These are phyloP conservation scores for Hypomesus transpacificus DNA, from an alignment of 2,113 vertebrate species.

Conservation along the genomic window DNA sequence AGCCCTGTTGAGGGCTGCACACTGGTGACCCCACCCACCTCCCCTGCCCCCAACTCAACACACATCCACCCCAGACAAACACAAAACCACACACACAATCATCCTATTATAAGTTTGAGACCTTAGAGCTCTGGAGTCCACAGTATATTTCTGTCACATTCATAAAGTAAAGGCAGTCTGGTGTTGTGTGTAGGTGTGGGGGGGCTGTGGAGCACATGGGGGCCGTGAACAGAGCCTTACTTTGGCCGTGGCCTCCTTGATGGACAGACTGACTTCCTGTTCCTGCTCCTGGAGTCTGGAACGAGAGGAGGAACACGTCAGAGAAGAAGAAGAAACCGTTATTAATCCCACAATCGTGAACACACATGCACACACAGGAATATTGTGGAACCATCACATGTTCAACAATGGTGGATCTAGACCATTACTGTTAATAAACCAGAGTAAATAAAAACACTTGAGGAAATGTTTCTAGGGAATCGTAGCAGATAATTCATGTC, in stretches of 20 bases:
- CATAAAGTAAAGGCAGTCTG: not conserved
- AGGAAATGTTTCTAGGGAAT: not conserved
- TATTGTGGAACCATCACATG: too few species aligned
- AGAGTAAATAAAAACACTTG: too few species aligned
- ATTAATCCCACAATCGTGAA: not conserved
- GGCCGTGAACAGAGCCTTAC: slow-evolving; percentile 55
- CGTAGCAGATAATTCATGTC: not conserved
- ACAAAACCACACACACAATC: not conserved
- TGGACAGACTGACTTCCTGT: slow-evolving; percentile 69
- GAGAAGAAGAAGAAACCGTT: not conserved
- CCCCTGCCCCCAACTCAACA: not conserved
- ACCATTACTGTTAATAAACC: not conserved
- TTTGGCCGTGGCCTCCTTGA: slow-evolving; percentile 82
- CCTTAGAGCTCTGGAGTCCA: slow-evolving; percentile 19
- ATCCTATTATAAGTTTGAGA: slow-evolving; percentile 24
- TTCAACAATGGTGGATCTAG: too few species aligned
- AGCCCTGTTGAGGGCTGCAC: not conserved
- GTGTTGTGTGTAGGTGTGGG: not conserved
- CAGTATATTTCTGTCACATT: slow-evolving; percentile 29
- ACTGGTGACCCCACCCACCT: not conserved
- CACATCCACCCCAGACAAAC: not conserved
- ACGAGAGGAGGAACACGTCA: slow-evolving; percentile 36
- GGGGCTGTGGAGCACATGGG: not conserved
- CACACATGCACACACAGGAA: too few species aligned
- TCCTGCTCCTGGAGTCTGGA: slow-evolving; percentile 83